Percentiles rank a stretch among this genome's conserved stretches.
Conservation (phyloP, 2,888 invertebrate species). For the Acanthoscelides obtectus region DNA sequence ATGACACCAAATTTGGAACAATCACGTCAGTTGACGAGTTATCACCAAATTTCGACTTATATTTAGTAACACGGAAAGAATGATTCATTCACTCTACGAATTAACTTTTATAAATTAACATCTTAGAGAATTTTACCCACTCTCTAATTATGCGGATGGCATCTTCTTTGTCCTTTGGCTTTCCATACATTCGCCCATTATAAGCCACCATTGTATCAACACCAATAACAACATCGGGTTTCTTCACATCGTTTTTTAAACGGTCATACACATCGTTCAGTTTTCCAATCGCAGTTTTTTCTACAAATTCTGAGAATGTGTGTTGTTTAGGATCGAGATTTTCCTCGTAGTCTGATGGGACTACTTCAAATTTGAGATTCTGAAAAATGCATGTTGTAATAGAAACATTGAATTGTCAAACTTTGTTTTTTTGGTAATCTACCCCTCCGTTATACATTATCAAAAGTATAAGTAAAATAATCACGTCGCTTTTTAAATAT, state of each 20-base stretch:
- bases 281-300: slow-evolving; percentile 81
- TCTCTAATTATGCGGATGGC: slow-evolving; percentile 63
- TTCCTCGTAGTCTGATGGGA: slow-evolving; percentile 85
- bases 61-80: too few species aligned
- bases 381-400: too few species aligned
- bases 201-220: slow-evolving; percentile 91
- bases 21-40: too few species aligned
- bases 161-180: slow-evolving; percentile 71
- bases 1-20: too few species aligned
- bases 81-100: background rate
- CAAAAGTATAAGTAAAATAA: too few species aligned
- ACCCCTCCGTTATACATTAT: too few species aligned
- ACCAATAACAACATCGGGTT: slow-evolving; percentile 74
- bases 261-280: slow-evolving; percentile 71
- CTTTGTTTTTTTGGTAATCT: too few species aligned
- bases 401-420: too few species aligned
- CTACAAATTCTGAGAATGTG: slow-evolving; percentile 70
- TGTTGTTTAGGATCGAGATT: slow-evolving; percentile 69
- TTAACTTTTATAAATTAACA: background rate
- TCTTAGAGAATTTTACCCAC: slow-evolving; percentile 48
- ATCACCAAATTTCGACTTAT: too few species aligned
- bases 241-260: slow-evolving; percentile 47
- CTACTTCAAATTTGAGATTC: slow-evolving; percentile 76
- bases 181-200: slow-evolving; percentile 78
- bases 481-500: too few species aligned